These are phyloP conservation scores for Elgaria multicarinata DNA, from an alignment of 2,113 vertebrate species.

Conservation along the genomic window DNA sequence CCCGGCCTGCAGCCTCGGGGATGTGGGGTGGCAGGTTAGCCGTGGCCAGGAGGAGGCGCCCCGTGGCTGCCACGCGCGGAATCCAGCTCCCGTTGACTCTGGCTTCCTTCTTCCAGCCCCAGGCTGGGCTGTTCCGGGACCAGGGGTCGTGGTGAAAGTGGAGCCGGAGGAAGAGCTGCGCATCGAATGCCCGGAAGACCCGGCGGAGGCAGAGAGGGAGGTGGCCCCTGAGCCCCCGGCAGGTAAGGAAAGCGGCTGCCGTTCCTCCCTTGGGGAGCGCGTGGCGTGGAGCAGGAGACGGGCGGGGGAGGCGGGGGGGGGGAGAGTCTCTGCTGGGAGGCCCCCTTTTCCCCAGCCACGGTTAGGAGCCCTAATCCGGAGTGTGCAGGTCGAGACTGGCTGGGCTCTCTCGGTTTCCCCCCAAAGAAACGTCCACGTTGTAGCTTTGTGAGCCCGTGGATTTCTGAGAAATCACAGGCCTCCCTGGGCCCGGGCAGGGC, in stretches of 20 bases:
- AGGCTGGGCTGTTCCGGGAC: background rate
- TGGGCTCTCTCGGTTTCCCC: background rate
- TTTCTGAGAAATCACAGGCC: no score
- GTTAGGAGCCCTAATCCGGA: background rate
- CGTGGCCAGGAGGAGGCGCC: no score
- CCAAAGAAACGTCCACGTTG: no score
- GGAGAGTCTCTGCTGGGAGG: background rate
- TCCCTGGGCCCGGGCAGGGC: no score
- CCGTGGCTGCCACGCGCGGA: background rate
- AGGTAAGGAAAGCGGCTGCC: background rate
- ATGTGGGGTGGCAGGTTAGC: no score
- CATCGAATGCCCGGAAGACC: background rate
- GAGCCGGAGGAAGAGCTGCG: background rate
- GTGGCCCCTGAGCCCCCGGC: background rate
- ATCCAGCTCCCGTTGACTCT: no score
- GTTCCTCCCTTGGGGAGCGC: background rate
- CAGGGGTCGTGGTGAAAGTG: background rate
- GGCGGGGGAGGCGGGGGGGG: background rate
- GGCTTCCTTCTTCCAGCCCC: background rate
- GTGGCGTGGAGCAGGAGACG: background rate
- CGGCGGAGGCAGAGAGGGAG: accelerated
- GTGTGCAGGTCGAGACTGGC: background rate
- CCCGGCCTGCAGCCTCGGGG: background rate
- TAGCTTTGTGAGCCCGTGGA: no score
- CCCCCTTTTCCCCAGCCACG: background rate